Evolutionary conservation across 2,113 vertebrate species (phyloP), one percentile per base, ranked within the genome.

Genomic region (Penelope pileata): DNA sequence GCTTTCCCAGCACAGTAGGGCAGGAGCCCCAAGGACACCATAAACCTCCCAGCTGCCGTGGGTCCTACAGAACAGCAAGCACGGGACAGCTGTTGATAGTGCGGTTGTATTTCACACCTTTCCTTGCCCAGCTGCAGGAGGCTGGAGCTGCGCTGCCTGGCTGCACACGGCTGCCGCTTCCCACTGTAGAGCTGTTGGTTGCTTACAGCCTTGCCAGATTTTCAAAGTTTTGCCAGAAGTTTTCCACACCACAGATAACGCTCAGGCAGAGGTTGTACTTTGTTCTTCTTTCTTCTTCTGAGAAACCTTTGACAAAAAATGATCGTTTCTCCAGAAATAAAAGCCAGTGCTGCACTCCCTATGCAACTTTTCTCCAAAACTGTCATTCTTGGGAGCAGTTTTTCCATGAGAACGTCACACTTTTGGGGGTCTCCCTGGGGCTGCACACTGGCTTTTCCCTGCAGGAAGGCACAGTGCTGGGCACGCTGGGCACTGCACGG

Each of bases 71-170:
- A n/a, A n/a, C n/a, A n/a, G 60, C 81, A 67, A 76, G 83, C 68
- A 90, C 0, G 18, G 47, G 51, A 66, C 23, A n/a, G 50, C 40
- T 89, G 68, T 87, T 79, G 82, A 85, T 73, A 91, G 64, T n/a
- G 64, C 96, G 74, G 93, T 95, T 79, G 81, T 93, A 53, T 62
- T 7, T 27, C 48, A 54, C 23, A 72, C 11, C 19, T 73, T 82
- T 94, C 91, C 84, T 82, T 40, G 34, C 16, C 81, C 95, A 92
- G 94, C 94, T 93, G 85, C 84, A 89, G 84, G 53, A 21, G 14
- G 66, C 72, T 94, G 84, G 62, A 85, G 89, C 93, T 82, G 86
- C 84, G 53, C 62, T 72, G 81, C 66, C 53, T 63, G 81, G 36
- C 64, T 78, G 69, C 91, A 38, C 42, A 4, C 1, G 4, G 81